Base-by-base conservation (phyloP, 2,113 vertebrate genomes). In the Ammodytes marinus region DNA sequence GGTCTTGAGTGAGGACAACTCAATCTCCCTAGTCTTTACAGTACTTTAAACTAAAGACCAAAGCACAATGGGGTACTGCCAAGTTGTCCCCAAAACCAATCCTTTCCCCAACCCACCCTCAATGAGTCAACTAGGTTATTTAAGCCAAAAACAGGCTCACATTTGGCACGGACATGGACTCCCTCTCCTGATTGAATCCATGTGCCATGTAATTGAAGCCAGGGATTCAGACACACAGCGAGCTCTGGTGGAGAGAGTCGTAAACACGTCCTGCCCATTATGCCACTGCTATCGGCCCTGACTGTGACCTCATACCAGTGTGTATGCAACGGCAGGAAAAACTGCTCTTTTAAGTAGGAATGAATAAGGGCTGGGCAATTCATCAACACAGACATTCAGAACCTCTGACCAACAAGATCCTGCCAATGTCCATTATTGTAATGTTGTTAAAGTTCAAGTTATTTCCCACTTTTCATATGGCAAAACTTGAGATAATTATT, bases 161-260 rank as follows among this genome's bases (percentile, higher is more conserved):
- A 69, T 61, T 63, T 86, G 79, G 87, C 70, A 71, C 11, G 43
- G 11, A 54, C 0, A 0, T 58, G 8, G 35, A 5, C 50, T 73
- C 17, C 40, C 66, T 70, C n/a, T 70, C n/a, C 74, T 75, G 66
- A 83, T 67, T 76, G n/a, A 70, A 77, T 49, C 69, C 77, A 77
- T 80, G 79, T 77, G 65, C 74, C 42, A 35, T 15, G 53, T 59
- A 69, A 74, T 42, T 40, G 47, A 73, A 74, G 54, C 71, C 66
- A 65, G 74, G 4, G n/a, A 68, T 42, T 64, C 49, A 76, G 52
- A 60, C 35, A 19, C 47, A 60, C 53, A 81, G 71, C 43, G 68
- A 76, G 59, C 40, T 59, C 50, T 57, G 58, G 8, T 54, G 17
- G 42, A 69, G 17, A 77, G 45, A 45, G 67, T 60, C 60, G 46